Conservation (phyloP, 2,797 vertebrate genomes). For the Betta splendens region DNA sequence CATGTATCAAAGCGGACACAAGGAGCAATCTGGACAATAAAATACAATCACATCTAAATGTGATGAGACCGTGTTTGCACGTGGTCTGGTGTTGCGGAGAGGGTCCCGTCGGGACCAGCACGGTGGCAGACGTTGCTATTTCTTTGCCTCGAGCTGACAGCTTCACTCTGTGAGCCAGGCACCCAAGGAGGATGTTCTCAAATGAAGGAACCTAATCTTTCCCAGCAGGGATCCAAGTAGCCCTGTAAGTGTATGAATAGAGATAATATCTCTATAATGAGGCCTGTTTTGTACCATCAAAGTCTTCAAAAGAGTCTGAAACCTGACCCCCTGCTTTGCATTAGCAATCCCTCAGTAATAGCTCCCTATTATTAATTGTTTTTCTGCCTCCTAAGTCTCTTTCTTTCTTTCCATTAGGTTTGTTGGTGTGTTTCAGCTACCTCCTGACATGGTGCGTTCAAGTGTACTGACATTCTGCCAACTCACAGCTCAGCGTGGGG, state of each 20-base stretch:
- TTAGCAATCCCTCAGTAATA: slow-evolving; percentile 83
- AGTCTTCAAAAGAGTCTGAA: slow-evolving; percentile 86
- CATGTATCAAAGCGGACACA: slow-evolving; percentile 7
- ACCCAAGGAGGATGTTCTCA: slow-evolving; percentile 81
- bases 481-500: slow-evolving; percentile 22
- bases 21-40: too few relatives aligned
- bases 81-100: neutral
- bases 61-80: neutral
- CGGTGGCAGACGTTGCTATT: neutral
- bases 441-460: slow-evolving; percentile 48
- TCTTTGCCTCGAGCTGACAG: slow-evolving; percentile 70
- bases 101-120: neutral
- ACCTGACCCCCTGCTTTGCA: slow-evolving; percentile 82
- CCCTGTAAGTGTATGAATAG: slow-evolving; percentile 88
- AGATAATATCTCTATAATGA: slow-evolving; percentile 92
- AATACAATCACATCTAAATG: too few relatives aligned
- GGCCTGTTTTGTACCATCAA: slow-evolving; percentile 88
- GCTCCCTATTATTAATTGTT: slow-evolving; percentile 88
- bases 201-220: slow-evolving; percentile 86
- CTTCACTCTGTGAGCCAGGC: slow-evolving; percentile 65
- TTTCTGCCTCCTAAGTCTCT: slow-evolving; percentile 73
- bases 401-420: slow-evolving; percentile 34
- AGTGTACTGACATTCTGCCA: slow-evolving; percentile 29
- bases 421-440: slow-evolving; percentile 44
- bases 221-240: slow-evolving; percentile 83